phyloP scores from a whole-genome alignment of 2,113 vertebrate species.

The Notarius lentiginosus region DNA sequence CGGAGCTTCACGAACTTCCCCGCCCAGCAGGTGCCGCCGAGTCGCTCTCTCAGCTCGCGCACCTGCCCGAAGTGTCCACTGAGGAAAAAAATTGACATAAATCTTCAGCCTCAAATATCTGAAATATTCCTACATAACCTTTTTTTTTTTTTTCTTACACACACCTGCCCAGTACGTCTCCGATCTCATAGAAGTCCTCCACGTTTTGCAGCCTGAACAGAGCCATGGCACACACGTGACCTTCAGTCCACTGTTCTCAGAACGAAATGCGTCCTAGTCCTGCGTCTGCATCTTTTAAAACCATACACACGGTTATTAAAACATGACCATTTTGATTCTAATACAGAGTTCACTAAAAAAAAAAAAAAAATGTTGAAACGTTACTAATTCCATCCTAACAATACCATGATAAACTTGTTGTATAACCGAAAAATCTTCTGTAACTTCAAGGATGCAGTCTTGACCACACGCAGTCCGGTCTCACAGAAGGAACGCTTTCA shows the following conservation, averaged over 20 bases:
- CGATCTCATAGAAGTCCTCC: conserved; percentile 59
- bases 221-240: conserved; percentile 19
- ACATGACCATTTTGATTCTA: not conserved
- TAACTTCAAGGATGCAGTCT: no score
- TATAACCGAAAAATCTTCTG: no score
- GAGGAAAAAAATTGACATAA: not conserved
- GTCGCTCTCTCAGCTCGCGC: conserved; percentile 55
- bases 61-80: conserved; percentile 65
- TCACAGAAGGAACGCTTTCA: no score
- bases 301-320: not conserved
- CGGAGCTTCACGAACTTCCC: conserved; percentile 61
- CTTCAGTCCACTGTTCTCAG: conserved; percentile 21
- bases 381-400: no score
- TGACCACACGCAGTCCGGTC: no score
- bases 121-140: no score
- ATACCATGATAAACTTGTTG: no score
- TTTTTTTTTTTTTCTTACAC: not conserved
- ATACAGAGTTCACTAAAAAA: no score
- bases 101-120: no score
- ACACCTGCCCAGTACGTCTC: conserved; percentile 28
- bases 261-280: not conserved
- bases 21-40: conserved; percentile 52
- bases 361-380: no score
- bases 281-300: conserved; percentile 52
- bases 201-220: conserved; percentile 40